A percentile compares a stretch with the other conserved stretches of the same genome.
phyloP scores from a whole-genome alignment of 2,113 vertebrate genomes.

The Arothron firmamentum region DNA sequence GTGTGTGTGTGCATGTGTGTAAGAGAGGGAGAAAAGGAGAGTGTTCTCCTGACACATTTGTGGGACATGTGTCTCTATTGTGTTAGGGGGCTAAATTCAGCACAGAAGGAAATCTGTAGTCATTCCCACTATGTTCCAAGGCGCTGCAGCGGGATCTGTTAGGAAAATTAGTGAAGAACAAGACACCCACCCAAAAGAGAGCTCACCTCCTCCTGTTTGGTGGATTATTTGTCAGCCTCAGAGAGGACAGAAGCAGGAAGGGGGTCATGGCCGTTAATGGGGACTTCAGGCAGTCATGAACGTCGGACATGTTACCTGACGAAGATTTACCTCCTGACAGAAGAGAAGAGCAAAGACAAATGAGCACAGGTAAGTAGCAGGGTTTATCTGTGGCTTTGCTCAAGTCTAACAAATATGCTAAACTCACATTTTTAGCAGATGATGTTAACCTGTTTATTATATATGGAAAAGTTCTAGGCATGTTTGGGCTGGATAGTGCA shows the following conservation, averaged over 20 bases:
- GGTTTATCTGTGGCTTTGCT: not conserved
- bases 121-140: not conserved
- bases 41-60: constrained; percentile 43
- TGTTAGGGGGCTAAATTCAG: constrained; percentile 56
- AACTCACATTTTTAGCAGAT: no score
- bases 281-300: constrained; percentile 35
- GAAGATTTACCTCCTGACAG: constrained; percentile 20
- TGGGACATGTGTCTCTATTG: constrained; percentile 61
- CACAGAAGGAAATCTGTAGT: not conserved
- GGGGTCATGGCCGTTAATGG: not conserved
- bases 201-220: constrained; percentile 31
- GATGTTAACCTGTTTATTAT: no score
- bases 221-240: constrained; percentile 12
- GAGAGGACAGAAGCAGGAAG: constrained; percentile 17
- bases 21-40: not conserved
- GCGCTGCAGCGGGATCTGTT: not conserved
- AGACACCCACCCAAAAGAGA: constrained; percentile 12
- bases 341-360: constrained; percentile 7
- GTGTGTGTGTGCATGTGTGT: not conserved
- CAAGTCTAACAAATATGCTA: no score
- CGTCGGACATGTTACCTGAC: constrained; percentile 43
- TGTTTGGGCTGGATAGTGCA: no score
- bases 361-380: constrained; percentile 43
- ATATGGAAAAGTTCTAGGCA: no score
- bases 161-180: constrained; percentile 24